Evolutionary conservation across 2,113 vertebrate species (phyloP).

Genomic region (Ranitomeya variabilis): DNA sequence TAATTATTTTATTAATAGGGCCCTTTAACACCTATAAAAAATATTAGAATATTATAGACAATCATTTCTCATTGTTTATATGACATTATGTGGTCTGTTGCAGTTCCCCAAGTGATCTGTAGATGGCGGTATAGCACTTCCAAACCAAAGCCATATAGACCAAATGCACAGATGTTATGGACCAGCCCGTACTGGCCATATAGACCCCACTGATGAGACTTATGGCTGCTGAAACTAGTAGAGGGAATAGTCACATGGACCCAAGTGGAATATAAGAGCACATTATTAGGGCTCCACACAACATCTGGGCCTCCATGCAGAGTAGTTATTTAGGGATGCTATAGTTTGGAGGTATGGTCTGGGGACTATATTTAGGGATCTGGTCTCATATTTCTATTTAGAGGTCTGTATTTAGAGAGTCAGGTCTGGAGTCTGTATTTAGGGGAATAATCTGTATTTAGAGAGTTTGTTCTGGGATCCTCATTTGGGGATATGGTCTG

Average conservation of each 20-base stretch:
- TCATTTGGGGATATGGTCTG: too few species aligned
- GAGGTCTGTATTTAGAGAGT: background rate
- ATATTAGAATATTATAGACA: too few species aligned
- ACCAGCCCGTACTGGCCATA: background rate
- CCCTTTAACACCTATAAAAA: too few species aligned
- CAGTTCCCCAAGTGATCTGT: background rate
- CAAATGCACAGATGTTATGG: background rate
- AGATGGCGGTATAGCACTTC: background rate
- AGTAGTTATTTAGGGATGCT: too few species aligned
- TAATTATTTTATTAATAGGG: too few species aligned
- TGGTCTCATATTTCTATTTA: background rate
- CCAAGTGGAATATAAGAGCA: background rate
- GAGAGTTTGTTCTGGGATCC: too few species aligned
- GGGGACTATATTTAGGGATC: background rate
- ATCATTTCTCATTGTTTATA: too few species aligned
- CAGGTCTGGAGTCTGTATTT: background rate
- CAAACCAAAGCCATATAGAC: background rate
- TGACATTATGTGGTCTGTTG: background rate
- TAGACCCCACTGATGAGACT: background rate
- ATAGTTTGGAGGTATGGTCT: background rate
- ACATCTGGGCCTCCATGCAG: too few species aligned
- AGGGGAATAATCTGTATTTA: too few species aligned
- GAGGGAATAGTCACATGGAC: background rate
- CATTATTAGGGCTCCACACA: too few species aligned
- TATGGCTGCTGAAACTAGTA: background rate